Base-by-base conservation (phyloP, 2,113 vertebrate genomes). In the Rattus rattus region DNA sequence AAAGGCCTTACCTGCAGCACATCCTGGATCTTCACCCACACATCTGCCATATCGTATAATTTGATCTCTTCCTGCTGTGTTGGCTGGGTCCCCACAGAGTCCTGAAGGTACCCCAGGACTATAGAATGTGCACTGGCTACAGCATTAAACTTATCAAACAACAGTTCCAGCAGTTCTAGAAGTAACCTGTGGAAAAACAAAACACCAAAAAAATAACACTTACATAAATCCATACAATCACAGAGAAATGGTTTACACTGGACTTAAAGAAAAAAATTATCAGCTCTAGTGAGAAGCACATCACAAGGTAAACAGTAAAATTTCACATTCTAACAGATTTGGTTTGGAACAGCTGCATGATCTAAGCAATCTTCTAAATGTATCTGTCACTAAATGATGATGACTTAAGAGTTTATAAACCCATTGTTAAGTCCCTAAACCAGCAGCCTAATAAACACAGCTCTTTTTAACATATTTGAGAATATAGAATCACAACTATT, bases 61-160 rank as follows among this genome's bases (percentile, higher is more conserved):
- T 99, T 99, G 98, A 99, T 99, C 2, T 99, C 99, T 0, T 99
- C 99, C 1, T 98, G 97, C 72, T 99, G 99, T 85, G 99, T 98
- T 88, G 97, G 95, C 2, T 99, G 99, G 52, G 99, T 98, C 73
- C 98, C 97, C 9, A 99, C 99, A 0, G 99, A 99, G 95, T 99
- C 98, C 98, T 99, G 99, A 95, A 99, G 99, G 94, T 99, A 99
- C 59, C 98, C 98, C 92, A 99, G 98, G 89, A 99, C 99, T 63
- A 99, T 98, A 0, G 99, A 98, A 96, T 99, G 99, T 0, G 99
- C 99, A 36, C 99, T 97, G 1, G 99, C 99, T 90, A 99, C 99
- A 0, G 99, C 99, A 1, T 99, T 99, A 97, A 99, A 99, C 98
- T 99, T 99, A 94, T 99, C 99, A 88, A 99, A 99, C 83, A 99